A percentile compares a stretch with the other conserved stretches of the same genome.
These are phyloP conservation scores for Geococcyx californianus DNA, from an alignment of 2,113 vertebrate species.

Conservation along the genomic window DNA sequence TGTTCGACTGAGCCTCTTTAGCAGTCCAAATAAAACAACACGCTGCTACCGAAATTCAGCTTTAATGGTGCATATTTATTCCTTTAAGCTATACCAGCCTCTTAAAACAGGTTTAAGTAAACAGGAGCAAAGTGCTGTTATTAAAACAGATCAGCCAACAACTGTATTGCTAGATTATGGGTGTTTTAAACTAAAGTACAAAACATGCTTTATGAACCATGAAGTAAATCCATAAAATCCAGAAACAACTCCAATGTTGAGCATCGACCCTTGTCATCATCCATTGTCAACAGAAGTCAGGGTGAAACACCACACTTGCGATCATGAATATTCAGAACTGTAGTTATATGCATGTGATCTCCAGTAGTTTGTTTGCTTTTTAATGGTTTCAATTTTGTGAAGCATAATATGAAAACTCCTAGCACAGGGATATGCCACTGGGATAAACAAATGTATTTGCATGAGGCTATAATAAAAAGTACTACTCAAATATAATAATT, in stretches of 20 bases:
- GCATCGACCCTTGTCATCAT: neutral
- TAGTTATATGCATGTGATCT: neutral
- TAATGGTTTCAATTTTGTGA: neutral
- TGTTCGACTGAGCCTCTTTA: neutral
- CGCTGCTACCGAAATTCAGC: neutral
- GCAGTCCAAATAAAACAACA: neutral
- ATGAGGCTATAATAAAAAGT: slow-evolving; percentile 1
- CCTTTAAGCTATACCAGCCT: neutral
- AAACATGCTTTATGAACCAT: neutral
- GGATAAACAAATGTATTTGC: slow-evolving; percentile 24
- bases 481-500: slow-evolving; percentile 28
- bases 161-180: neutral
- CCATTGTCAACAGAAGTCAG: neutral
- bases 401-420: neutral
- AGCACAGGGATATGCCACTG: neutral
- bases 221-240: neutral
- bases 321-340: neutral
- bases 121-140: neutral
- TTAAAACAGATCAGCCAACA: neutral
- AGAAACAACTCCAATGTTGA: neutral
- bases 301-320: neutral
- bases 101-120: neutral
- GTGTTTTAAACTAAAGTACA: neutral
- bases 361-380: neutral
- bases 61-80: neutral